Base-by-base conservation (phyloP, 1,140 invertebrate species). In the Rhopalosiphum maidis region DNA sequence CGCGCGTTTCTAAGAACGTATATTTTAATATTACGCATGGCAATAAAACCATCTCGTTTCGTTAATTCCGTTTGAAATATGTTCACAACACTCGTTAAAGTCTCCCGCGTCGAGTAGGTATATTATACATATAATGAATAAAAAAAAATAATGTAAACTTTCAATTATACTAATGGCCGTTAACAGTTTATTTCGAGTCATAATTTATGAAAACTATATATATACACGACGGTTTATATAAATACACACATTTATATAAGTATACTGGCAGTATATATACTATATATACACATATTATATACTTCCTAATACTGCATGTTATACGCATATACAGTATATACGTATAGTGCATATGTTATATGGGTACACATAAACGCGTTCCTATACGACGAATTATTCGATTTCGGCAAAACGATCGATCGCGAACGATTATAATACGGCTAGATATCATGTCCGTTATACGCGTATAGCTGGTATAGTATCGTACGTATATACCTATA, bases 141-240 rank as follows among this genome's bases (percentile, higher is more conserved):
- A 89, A 89, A 89, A 89, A 48, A 89, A 51, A 35, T 11, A 51
- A 54, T 55, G 21, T 55, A 48, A 89, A 54, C 88, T 89, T 89
- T 89, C 88, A 55, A 89, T 89, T 89, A 89, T 25, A 55, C 88
- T 89, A 89, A 89, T 89, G 88, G 88, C 51, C 88, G 88, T 89
- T 89, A 89, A 89, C 88, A 89, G 88, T 89, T 89, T 55, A 25
- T 54, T 37, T 55, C 88, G 2, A 89, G 88, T 89, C 88, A 35
- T 89, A 89, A 89, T 89, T 89, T 89, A 89, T 55, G 35, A 55
- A 89, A 89, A 89, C 85, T 48, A 87, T 43, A 25, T 18, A 21
- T 18, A 0, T 77, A 11, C 37, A 43, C 37, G 30, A 48, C 43
- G 15, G 86, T 43, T 41, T 85, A 37, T 22, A 82, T 15, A 82